Evolutionary conservation across 1,140 invertebrate genomes (phyloP).

Genomic region (Ceratina calcarata): DNA sequence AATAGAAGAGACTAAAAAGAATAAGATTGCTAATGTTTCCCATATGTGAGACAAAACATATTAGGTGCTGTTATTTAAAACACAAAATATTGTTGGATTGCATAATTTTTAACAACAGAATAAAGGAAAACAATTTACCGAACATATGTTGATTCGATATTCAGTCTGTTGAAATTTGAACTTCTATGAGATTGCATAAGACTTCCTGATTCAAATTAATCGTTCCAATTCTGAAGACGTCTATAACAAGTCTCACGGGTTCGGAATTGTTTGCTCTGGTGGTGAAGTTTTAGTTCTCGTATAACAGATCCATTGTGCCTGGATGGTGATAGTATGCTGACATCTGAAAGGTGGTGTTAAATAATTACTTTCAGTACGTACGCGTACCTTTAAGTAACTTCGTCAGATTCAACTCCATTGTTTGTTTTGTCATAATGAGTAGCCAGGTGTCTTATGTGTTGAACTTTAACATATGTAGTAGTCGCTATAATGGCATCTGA

Average conservation of each 20-base stretch:
- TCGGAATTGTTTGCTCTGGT: neutral
- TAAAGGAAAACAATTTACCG: no score
- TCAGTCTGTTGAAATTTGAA: neutral
- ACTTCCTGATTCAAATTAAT: neutral
- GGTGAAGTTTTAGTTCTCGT: neutral
- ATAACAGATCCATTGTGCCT: no score
- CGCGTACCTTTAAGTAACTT: no score
- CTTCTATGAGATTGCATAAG: neutral
- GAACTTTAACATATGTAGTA: no score
- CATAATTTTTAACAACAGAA: no score
- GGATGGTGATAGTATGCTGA: neutral
- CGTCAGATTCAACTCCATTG: no score
- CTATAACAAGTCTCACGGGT: neutral
- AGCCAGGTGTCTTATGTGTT: no score
- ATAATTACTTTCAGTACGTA: neutral
- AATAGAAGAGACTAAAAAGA: neutral
- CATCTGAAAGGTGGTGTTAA: neutral
- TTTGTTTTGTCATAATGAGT: no score
- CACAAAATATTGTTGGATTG: no score
- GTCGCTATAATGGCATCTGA: no score
- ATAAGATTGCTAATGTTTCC: neutral
- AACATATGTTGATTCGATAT: neutral
- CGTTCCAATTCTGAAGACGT: neutral
- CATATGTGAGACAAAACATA: no score
- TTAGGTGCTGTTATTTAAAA: no score